phyloP scores from a whole-genome alignment of 2,113 vertebrate genomes.

The Corythaixoides concolor region DNA sequence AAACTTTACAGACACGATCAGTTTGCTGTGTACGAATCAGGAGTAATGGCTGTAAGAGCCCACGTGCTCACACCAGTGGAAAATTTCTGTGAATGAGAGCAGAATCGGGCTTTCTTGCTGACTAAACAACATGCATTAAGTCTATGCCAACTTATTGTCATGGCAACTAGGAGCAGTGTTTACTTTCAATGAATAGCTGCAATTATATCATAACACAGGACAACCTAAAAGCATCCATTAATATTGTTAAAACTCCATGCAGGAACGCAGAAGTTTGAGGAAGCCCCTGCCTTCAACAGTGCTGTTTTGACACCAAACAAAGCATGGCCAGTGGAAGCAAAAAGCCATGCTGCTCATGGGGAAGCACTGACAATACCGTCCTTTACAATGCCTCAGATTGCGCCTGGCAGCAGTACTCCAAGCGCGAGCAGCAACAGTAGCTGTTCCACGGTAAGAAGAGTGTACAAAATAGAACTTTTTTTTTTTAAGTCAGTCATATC shows the following conservation, averaged over 20 bases:
- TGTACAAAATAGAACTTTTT: not conserved
- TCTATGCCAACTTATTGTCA: conserved; percentile 44
- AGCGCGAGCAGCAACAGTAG: conserved; percentile 87
- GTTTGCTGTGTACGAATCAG: not conserved
- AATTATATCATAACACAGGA: conserved; percentile 11
- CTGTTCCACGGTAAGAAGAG: conserved; percentile 88
- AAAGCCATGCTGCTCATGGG: conserved; percentile 56
- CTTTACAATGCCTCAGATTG: conserved; percentile 83
- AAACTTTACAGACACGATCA: not conserved
- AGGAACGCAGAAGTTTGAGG: conserved; percentile 83
- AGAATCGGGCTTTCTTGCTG: conserved; percentile 45
- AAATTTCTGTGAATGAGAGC: conserved; percentile 54
- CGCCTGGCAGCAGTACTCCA: conserved; percentile 83
- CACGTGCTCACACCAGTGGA: conserved; percentile 9
- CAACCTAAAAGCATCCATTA: not conserved
- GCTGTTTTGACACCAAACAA: conserved; percentile 76
- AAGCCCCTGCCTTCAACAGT: conserved; percentile 74
- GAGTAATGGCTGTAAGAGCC: not conserved
- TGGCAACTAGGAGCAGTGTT: conserved; percentile 27
- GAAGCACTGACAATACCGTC: conserved; percentile 71
- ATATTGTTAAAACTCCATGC: conserved; percentile 42
- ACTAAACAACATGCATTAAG: conserved; percentile 28
- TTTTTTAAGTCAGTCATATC: not conserved
- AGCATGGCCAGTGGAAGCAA: conserved; percentile 78
- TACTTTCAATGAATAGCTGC: conserved; percentile 35